Percentiles rank a stretch among this genome's conserved stretches.
These are phyloP conservation scores for Teleiodes luculella DNA, from an alignment of 2,888 invertebrate genomes.

Conservation along the genomic window DNA sequence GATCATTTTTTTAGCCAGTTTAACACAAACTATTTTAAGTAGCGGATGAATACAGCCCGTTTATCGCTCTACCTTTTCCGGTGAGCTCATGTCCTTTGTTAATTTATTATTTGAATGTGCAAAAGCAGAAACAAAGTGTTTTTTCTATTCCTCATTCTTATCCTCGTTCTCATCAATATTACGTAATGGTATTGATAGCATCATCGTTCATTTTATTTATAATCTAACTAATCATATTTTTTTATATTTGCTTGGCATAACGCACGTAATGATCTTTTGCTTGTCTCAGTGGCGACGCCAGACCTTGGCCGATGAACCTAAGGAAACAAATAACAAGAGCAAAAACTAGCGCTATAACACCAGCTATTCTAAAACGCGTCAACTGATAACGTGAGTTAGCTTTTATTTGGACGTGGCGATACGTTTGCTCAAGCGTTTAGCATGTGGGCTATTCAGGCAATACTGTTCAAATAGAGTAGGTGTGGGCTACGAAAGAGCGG, in stretches of 20 bases:
- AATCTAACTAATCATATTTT: conserved; percentile 10
- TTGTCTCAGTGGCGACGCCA: conserved; percentile 16
- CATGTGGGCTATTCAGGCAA: conserved; percentile 49
- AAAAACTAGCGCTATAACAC: conserved; percentile 21
- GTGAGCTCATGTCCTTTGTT: background rate
- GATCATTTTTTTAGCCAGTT: too few species aligned
- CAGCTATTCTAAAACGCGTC: conserved; percentile 29
- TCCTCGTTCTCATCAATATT: conserved; percentile 1
- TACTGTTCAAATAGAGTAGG: conserved; percentile 64
- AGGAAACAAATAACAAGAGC: conserved; percentile 20
- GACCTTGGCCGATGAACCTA: conserved; percentile 35
- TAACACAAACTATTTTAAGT: too few species aligned
- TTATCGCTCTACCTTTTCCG: too few species aligned
- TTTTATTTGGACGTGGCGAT: conserved; percentile 43
- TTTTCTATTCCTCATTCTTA: background rate
- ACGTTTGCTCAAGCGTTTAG: conserved; percentile 61
- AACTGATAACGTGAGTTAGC: conserved; percentile 47
- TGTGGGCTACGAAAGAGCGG: conserved; percentile 64
- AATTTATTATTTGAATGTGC: background rate
- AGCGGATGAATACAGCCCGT: background rate
- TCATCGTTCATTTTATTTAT: conserved; percentile 5
- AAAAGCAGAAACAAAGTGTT: background rate
- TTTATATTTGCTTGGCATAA: conserved; percentile 17
- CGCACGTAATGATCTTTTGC: conserved; percentile 17
- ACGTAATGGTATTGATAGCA: conserved; percentile 8